Base-by-base conservation (phyloP, 2,888 invertebrate species). In the Agonopterix subpropinquella region DNA sequence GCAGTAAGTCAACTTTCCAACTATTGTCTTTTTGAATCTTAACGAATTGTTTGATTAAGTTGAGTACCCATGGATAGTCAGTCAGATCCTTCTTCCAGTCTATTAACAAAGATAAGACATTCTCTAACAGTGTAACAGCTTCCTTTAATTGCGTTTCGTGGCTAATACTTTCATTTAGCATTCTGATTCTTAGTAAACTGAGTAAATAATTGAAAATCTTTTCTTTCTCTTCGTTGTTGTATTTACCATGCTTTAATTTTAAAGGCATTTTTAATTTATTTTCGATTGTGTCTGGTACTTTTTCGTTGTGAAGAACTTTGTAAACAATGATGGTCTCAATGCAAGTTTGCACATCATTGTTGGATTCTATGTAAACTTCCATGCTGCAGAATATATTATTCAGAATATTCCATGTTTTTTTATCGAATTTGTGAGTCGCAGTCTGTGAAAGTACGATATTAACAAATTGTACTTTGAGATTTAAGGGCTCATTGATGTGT, bases 331-430 rank as follows among this genome's bases (percentile, higher is more conserved):
- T 74, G 7, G 70, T 56, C 53, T 67, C 63, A 3, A 80, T 52
- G 54, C 73, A 80, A 8, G 54, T 54, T 57, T 76, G 73, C 8
- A 77, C 70, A 52, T 68, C 64, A 44, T 76, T 72, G n/a, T 70
- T 65, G 1, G 70, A 70, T 53, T 80, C 72, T n/a, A 59, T 67
- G 45, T 77, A 85, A 8, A 84, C 77, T 58, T 80, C 83, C 67
- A 82, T 65, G 51, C 80, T 83, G 43, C 67, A 63, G 48, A 80
- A 84, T 28, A 86, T 53, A 57, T 75, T 69, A 51, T 81, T 72
- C 39, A 86, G 57, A 46, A 73, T 56, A 13, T 54, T 61, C 85
- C 85, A 85, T 4, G 70, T 70, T 45, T 63, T 54, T n/a, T 61
- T 53, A 43, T 75, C 67, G 37, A 73, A 69, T 44, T 55, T 56